Evolutionary conservation across 2,888 invertebrate genomes (phyloP), one percentile per base, ranked within the genome.

Genomic region (Cheilosia grossa): DNA sequence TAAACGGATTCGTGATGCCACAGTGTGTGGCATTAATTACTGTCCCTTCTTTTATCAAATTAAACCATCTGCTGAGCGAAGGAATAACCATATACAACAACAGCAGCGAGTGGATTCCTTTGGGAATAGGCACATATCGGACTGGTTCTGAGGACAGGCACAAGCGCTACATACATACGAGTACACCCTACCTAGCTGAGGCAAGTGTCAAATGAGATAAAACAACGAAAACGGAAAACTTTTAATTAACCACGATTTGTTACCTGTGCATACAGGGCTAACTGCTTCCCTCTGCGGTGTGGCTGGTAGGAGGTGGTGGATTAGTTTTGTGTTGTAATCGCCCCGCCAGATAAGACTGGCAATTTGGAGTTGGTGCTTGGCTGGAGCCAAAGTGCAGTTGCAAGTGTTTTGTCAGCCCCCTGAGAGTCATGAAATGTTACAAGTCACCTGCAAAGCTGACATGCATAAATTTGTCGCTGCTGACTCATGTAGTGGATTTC

Each of bases 201-300:
- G 58, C 85, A 85, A 85, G 85, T 85, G 85, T 81, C 75, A 81
- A 63, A 42, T 58, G 61, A 74, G 69, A 78, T 69, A 81, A 81
- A 77, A 72, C 70, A 33, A 77, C 66, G 67, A 81, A 85, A 85
- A 70, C 72, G 70, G 56, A 72, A 85, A 81, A 85, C 70, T 81
- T 80, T 85, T 85, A 85, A 85, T 85, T 85, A 85, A 81, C 81
- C 85, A 85, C 85, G 85, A 81, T 75, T 75, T 85, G 83, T 79
- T 67, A 24, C n/a, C 44, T 49, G 53, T 37, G 58, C 21, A 5
- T 42, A 37, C 40, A 66, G 74, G 73, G 66, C 64, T 49, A 58
- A 19, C 13, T 21, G 33, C 33, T 10, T 10, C 10, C 10, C 33
- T 9, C 9, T 10, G n/a, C n/a, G 33, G 33, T 10, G 1, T 9